Base-by-base conservation (phyloP, 2,797 vertebrate species). In the Margarornis squamiger region DNA sequence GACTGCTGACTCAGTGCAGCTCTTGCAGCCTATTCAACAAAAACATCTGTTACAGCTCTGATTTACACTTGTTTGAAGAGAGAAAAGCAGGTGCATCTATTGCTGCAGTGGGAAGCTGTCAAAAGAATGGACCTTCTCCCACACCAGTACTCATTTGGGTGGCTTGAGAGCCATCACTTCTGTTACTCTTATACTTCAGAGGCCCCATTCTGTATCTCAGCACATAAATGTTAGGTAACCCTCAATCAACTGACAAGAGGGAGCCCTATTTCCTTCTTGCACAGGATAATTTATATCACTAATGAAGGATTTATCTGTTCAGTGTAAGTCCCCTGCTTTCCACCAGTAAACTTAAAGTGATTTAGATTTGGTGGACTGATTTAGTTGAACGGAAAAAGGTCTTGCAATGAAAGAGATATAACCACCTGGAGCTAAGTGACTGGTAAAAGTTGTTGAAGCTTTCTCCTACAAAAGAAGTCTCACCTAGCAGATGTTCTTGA, bases 51-150 rank as follows among this genome's bases (percentile, higher is more conserved):
- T 76, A 75, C 21, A 43, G 72, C 67, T 94, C 79, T 96, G 90
- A 94, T 95, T 95, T 93, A 88, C 58, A 83, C 78, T 91, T 91
- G 78, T 93, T 88, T 71, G 79, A 85, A 83, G 89, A 93, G 30
- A 86, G 74, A 88, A 94, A 81, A 65, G 38, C 89, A 95, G 84
- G 75, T 95, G 85, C 82, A 78, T 62, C 52, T 70, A 32, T 66
- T 88, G 55, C 72, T 91, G 65, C 58, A 68, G 45, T 70, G 41
- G 72, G 52, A 85, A 86, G 68, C 49, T 83, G 19, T 83, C 48
- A 79, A 49, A 87, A 52, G 46, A 63, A 70, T 26, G 24, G 58
- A 86, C 74, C 22, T 92, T 87, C 49, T 88, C n/a, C 51, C 5
- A 3, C 27, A 62, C 14, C 19, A 57, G 30, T 21, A 8, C 16